These are phyloP conservation scores for Drepana arcuata DNA, from an alignment of 1,140 invertebrate species.

Conservation along the genomic window DNA sequence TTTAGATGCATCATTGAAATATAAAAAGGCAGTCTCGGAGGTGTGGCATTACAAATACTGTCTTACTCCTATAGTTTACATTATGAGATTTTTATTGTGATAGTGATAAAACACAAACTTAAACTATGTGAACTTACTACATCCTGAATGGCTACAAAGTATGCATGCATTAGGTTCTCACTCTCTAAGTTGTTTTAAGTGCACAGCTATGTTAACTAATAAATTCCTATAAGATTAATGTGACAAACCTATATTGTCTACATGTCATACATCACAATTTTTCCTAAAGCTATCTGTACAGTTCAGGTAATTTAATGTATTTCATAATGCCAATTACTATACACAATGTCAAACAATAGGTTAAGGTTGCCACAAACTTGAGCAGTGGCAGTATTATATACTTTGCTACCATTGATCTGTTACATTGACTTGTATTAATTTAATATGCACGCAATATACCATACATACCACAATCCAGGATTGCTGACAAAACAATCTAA, in stretches of 20 bases:
- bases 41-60: conserved; percentile 69
- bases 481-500: conserved; percentile 52
- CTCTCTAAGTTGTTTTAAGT: conserved; percentile 55
- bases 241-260: conserved; percentile 73
- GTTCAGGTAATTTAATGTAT: conserved; percentile 47
- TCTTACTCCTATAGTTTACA: conserved; percentile 65
- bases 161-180: conserved; percentile 55
- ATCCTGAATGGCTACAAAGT: conserved; percentile 53
- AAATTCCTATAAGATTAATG: conserved; percentile 63
- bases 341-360: conserved; percentile 23
- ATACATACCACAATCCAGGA: conserved; percentile 30
- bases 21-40: conserved; percentile 73
- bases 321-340: conserved; percentile 46
- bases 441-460: conserved; percentile 26
- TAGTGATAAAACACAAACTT: conserved; percentile 69
- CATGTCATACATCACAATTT: conserved; percentile 73
- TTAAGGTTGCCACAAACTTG: conserved; percentile 35
- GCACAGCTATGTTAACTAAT: conserved; percentile 61
- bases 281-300: conserved; percentile 73
- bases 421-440: conserved; percentile 28
- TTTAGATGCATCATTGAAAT: conserved; percentile 57
- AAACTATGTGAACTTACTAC: conserved; percentile 64
- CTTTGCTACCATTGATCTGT: conserved; percentile 41
- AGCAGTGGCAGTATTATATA: conserved; percentile 56
- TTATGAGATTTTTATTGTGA: conserved; percentile 69